Evolutionary conservation across 2,113 vertebrate genomes (phyloP).

Genomic region (Nesogale talazaci): DNA sequence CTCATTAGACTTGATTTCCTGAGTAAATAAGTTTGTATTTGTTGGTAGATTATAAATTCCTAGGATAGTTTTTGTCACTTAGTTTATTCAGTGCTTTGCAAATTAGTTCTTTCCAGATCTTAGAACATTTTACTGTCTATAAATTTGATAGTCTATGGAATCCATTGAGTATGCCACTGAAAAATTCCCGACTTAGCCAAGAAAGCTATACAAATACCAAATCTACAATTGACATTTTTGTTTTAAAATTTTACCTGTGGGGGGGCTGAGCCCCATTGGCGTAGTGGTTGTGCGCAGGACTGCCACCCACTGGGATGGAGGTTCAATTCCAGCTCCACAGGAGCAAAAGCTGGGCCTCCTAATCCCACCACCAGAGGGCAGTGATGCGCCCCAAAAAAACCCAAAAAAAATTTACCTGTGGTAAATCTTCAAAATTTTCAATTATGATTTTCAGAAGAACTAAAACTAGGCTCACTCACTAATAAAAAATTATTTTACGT

Average conservation of each 20-base stretch:
- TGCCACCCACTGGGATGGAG: no score
- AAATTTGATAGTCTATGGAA: not conserved
- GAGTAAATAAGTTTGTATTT: not conserved
- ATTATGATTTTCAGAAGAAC: not conserved
- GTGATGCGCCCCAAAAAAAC: no score
- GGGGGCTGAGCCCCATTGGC: no score
- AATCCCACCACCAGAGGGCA: no score
- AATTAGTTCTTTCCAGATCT: constrained; percentile 6
- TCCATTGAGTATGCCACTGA: not conserved
- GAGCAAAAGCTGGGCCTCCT: no score
- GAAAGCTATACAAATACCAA: not conserved
- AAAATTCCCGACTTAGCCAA: not conserved
- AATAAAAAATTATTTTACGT: not conserved
- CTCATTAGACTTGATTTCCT: not conserved
- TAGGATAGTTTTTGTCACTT: not conserved
- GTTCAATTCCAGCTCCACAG: no score
- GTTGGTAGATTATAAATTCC: not conserved
- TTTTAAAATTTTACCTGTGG: no score
- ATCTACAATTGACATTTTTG: not conserved
- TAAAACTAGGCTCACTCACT: not conserved
- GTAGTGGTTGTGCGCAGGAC: no score
- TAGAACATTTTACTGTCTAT: not conserved
- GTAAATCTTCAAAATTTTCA: not conserved
- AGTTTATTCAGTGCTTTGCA: not conserved
- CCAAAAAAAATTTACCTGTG: no score